These are phyloP conservation scores for Monomorium pharaonis DNA, from an alignment of 1,140 invertebrate species.

Conservation along the genomic window DNA sequence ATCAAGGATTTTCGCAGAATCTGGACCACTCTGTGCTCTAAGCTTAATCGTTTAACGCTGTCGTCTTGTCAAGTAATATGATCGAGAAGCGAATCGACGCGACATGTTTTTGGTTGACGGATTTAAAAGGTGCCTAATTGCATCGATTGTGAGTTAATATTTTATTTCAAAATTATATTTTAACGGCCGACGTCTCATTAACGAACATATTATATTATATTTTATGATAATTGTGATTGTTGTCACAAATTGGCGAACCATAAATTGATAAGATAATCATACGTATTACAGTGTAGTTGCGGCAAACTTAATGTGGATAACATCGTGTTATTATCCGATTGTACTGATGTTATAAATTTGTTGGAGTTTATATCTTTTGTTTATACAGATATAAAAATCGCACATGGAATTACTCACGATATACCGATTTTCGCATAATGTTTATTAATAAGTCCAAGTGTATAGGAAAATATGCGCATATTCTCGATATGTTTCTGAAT, in stretches of 20 bases:
- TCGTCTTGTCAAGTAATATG: slow-evolving; percentile 44
- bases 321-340: slow-evolving; percentile 34
- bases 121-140: not conserved
- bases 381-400: slow-evolving; percentile 38
- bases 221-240: not conserved
- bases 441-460: slow-evolving; percentile 55
- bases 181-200: not conserved
- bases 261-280: slow-evolving; percentile 26
- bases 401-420: slow-evolving; percentile 39
- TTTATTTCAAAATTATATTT: not conserved
- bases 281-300: not conserved
- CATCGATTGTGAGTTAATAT: not conserved
- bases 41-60: slow-evolving; percentile 69
- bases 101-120: slow-evolving; percentile 14
- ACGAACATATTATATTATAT: not conserved
- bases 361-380: slow-evolving; percentile 28
- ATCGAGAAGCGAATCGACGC: slow-evolving; percentile 6
- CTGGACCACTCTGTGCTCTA: not conserved
- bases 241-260: slow-evolving; percentile 21
- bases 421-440: slow-evolving; percentile 53
- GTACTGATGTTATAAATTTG: not conserved
- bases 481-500: slow-evolving; percentile 41
- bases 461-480: slow-evolving; percentile 54
- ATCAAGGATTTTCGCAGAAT: slow-evolving; percentile 36
- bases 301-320: slow-evolving; percentile 15